Conservation (phyloP, 1,140 invertebrate genomes). For the Drosophila subobscura region DNA sequence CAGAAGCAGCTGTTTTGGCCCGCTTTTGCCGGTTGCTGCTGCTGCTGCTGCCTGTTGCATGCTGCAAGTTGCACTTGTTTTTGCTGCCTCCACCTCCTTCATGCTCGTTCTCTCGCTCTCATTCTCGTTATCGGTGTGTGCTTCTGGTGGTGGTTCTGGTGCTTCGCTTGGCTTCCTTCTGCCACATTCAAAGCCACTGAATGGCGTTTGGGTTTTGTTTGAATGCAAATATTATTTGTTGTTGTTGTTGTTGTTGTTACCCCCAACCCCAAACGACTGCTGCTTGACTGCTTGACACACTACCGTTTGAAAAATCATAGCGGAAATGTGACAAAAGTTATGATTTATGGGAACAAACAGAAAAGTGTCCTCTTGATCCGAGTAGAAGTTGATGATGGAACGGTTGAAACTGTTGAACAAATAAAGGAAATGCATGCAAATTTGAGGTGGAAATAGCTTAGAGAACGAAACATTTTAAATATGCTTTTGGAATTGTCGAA, state of each 20-base stretch:
- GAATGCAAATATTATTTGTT: conserved; percentile 45
- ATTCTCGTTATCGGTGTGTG: neutral
- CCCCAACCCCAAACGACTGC: too few species aligned
- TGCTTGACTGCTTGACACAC: conserved; percentile 7
- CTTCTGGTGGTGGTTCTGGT: conserved; percentile 11
- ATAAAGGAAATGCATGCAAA: too few species aligned
- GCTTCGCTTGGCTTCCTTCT: conserved; percentile 28
- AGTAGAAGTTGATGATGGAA: too few species aligned
- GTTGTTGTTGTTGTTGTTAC: too few species aligned
- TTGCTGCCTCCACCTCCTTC: too few species aligned
- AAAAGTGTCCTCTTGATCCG: too few species aligned
- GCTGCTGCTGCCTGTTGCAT: conserved; percentile 42
- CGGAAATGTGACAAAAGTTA: conserved; percentile 24
- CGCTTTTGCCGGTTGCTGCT: conserved; percentile 45
- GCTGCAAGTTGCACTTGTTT: neutral
- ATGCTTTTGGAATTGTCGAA: too few species aligned
- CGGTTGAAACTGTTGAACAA: too few species aligned
- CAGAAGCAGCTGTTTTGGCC: conserved; percentile 67
- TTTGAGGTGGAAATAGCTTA: too few species aligned
- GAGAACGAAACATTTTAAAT: too few species aligned
- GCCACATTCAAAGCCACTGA: conserved; percentile 11
- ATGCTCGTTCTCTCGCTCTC: too few species aligned
- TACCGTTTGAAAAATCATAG: conserved; percentile 8
- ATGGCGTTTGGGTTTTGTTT: conserved; percentile 32
- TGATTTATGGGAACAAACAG: conserved; percentile 20